A percentile compares a stretch with the other conserved stretches of the same genome.
Conservation (phyloP, 2,888 invertebrate species). For the Cyrtodaria siliqua region DNA sequence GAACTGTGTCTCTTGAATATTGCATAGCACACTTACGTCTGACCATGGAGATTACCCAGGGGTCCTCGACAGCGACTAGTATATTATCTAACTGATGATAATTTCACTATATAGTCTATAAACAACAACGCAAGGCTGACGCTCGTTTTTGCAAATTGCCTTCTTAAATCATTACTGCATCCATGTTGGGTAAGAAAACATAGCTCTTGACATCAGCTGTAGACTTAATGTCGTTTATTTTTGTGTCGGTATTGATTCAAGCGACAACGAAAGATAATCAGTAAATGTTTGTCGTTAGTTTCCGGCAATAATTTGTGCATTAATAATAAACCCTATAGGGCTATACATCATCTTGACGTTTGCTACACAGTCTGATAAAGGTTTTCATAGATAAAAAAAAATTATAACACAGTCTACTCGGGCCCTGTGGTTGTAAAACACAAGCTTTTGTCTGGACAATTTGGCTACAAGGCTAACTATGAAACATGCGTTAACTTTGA, state of each 20-base stretch:
- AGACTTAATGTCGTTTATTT: conserved; percentile 26
- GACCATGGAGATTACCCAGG: too few relatives aligned
- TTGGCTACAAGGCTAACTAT: conserved; percentile 1
- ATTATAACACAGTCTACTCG: not conserved
- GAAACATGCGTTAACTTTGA: not conserved
- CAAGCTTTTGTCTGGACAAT: conserved; percentile 1
- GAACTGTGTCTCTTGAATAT: too few relatives aligned
- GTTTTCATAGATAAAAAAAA: not conserved
- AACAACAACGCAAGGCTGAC: too few relatives aligned
- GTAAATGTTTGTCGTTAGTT: conserved; percentile 23
- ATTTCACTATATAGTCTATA: too few relatives aligned
- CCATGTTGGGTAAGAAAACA: not conserved
- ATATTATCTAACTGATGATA: too few relatives aligned
- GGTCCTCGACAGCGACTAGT: too few relatives aligned
- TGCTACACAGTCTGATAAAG: conserved; percentile 31
- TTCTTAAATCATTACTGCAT: not conserved
- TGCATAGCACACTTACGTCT: too few relatives aligned
- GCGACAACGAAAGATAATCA: conserved; percentile 12
- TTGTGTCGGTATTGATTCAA: conserved; percentile 27
- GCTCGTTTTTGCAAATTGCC: not conserved
- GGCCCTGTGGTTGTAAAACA: not conserved
- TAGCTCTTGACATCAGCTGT: not conserved
- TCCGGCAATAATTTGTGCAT: conserved; percentile 47
- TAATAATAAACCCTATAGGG: conserved; percentile 38
- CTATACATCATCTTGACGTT: conserved; percentile 49